phyloP scores from a whole-genome alignment of 2,113 vertebrate species.

The Nycticorax nycticorax region DNA sequence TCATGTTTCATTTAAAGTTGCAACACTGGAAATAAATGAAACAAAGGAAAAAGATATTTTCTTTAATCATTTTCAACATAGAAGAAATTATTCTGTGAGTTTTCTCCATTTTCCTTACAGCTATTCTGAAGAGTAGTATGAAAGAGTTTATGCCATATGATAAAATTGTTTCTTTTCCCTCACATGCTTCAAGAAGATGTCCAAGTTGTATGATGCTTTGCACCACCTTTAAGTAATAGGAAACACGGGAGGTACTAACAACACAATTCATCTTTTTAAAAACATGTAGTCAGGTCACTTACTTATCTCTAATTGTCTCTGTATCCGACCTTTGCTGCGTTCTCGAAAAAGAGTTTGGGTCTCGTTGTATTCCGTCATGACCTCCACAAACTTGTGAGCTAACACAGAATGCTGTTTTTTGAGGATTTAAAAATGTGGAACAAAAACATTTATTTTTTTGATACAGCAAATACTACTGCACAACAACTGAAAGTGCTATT shows the following conservation, averaged over 20 bases:
- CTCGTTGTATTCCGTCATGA: constrained; percentile 93
- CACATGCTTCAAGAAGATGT: not conserved
- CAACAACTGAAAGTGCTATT: not conserved
- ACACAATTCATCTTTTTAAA: fast-evolving
- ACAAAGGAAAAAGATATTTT: not conserved
- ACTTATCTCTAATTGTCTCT: constrained; percentile 97
- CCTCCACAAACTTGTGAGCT: constrained; percentile 93
- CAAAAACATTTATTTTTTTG: not conserved
- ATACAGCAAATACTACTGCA: not conserved
- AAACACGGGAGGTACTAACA: not conserved
- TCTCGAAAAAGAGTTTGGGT: constrained; percentile 93
- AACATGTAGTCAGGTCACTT: constrained; percentile 41
- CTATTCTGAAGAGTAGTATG: not conserved
- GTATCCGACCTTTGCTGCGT: constrained; percentile 92
- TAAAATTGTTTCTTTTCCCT: not conserved
- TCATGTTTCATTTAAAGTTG: not conserved
- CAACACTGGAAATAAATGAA: not conserved
- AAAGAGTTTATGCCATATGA: not conserved
- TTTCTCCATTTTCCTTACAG: not conserved
- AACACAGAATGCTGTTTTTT: constrained; percentile 84
- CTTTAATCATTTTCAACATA: not conserved
- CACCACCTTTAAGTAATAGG: not conserved
- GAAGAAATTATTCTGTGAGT: not conserved
- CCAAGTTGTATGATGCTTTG: not conserved
- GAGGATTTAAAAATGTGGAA: not conserved